Evolutionary conservation across 1,140 invertebrate species (phyloP), one percentile per base, ranked within the genome.

Genomic region (Conus ventricosus): DNA sequence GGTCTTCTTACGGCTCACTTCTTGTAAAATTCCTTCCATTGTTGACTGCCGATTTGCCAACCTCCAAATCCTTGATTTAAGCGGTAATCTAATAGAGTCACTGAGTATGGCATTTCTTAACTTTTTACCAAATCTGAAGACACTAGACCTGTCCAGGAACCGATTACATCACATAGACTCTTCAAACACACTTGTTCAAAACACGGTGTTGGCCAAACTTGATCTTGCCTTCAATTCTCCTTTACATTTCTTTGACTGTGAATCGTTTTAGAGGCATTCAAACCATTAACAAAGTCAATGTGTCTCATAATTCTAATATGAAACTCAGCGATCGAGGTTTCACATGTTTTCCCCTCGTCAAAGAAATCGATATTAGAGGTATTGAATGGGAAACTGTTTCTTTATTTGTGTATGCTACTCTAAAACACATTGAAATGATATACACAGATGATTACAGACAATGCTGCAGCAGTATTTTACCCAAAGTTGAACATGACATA

Each of bases 401-500:
- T 4, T 13, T 13, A 13, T 27, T 25, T 55, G 17, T 8, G 11
- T 7, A 54, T 23, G 81, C 53, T 55, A n/a, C 20, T 10, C 81
- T 83, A 23, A 13, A 54, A n/a, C 53, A 51, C 17, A 8, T 27
- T 54, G 53, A 51, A 20, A 55, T 0, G 5, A 57, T 83, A 6
- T 55, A 83, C 53, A 10, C 81, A 20, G 81, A 83, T 51, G 23
- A 83, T 53, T 83, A 83, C 53, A 83, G 23, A 23, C 71, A 91
- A 11, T 78, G 76, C 25, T 78, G 76, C 39, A n/a, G 7, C 2
- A 17, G 25, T 11, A 39, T 78, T 27, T 11, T 78, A 23, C 76
- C 76, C 2, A 89, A 91, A 51, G 92, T 92, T 78, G 87, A 92
- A 91, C 15, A 93, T 93, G 91, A 92, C 91, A 5, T 25, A 92